phyloP scores from a whole-genome alignment of 2,888 invertebrate species.

The Allygus modestus region DNA sequence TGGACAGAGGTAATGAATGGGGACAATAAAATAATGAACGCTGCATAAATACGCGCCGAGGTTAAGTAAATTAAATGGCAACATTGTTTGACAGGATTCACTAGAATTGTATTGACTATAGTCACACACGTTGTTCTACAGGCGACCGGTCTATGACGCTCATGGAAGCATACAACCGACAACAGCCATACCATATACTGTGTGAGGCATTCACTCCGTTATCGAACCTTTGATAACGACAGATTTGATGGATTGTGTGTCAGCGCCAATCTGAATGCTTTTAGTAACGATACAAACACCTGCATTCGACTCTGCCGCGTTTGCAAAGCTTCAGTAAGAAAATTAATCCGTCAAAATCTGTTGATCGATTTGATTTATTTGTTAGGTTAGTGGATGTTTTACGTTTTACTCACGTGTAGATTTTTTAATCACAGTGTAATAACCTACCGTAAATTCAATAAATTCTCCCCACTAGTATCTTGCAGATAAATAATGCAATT shows the following conservation, averaged over 20 bases:
- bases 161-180: background rate
- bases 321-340: background rate
- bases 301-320: slow-evolving; percentile 6
- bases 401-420: too few relatives aligned
- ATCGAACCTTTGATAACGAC: slow-evolving; percentile 23
- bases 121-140: background rate
- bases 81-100: slow-evolving; percentile 28
- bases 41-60: slow-evolving; percentile 16
- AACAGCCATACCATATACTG: background rate
- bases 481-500: too few relatives aligned
- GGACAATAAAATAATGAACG: slow-evolving; percentile 45
- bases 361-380: background rate
- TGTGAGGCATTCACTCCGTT: background rate
- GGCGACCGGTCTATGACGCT: background rate
- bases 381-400: too few relatives aligned
- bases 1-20: slow-evolving; percentile 20
- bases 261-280: slow-evolving; percentile 13
- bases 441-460: too few relatives aligned
- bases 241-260: slow-evolving; percentile 49
- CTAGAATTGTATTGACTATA: background rate
- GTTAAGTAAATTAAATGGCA: slow-evolving; percentile 40
- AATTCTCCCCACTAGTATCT: too few relatives aligned
- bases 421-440: too few relatives aligned
- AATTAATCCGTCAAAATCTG: background rate
- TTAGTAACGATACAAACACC: slow-evolving; percentile 5